These are phyloP conservation scores for Lophius americanus DNA, from an alignment of 2,797 vertebrate genomes.

Conservation along the genomic window DNA sequence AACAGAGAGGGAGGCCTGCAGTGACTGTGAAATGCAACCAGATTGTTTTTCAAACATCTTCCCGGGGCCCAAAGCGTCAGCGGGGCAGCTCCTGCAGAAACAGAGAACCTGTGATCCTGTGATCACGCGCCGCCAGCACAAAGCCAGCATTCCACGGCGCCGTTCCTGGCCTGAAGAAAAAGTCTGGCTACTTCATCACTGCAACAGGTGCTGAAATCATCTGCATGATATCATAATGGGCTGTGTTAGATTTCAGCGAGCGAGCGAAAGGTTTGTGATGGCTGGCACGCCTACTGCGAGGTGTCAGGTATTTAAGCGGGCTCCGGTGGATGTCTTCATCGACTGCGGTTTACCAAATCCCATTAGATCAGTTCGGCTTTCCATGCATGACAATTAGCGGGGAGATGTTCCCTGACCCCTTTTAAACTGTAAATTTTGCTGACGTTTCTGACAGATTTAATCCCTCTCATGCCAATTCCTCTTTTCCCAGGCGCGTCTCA, in stretches of 20 bases:
- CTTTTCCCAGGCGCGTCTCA: conserved; percentile 46
- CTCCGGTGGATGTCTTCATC: conserved; percentile 31
- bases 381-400: conserved; percentile 40
- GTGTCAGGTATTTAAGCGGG: conserved; percentile 46
- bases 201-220: conserved; percentile 58
- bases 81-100: conserved; percentile 33
- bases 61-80: conserved; percentile 41
- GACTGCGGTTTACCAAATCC: conserved; percentile 29
- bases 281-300: conserved; percentile 3
- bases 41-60: conserved; percentile 60
- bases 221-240: conserved; percentile 35
- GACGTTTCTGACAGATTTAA: conserved; percentile 37
- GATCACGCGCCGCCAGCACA: conserved; percentile 29
- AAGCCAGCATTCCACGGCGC: conserved; percentile 45
- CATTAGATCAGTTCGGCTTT: conserved; percentile 48
- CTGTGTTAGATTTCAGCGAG: conserved; percentile 42
- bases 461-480: conserved; percentile 36
- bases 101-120: conserved; percentile 42
- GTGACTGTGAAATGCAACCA: conserved; percentile 46
- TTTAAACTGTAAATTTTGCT: conserved; percentile 15
- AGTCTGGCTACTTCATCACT: conserved; percentile 29
- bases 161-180: conserved; percentile 44
- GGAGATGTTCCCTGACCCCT: conserved; percentile 21
- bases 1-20: conserved; percentile 33
- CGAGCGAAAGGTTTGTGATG: conserved; percentile 37